Evolutionary conservation across 1,140 invertebrate genomes (phyloP).

Genomic region (Drosophila pachea): DNA sequence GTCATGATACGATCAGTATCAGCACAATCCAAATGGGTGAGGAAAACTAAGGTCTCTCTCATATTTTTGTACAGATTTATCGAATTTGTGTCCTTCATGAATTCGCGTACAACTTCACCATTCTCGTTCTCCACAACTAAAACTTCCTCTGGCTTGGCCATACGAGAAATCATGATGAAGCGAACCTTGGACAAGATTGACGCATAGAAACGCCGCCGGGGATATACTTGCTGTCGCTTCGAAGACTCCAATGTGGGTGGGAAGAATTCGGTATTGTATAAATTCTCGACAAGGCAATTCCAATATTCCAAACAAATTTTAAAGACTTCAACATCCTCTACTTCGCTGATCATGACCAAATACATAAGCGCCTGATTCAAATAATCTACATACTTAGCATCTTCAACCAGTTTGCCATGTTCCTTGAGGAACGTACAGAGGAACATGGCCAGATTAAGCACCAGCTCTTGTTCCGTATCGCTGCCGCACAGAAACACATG

Average conservation of each 20-base stretch:
- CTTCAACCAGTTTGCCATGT: slow-evolving; percentile 93
- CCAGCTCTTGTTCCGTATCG: slow-evolving; percentile 99
- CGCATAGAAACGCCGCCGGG: slow-evolving; percentile 86
- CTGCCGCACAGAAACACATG: slow-evolving; percentile 94
- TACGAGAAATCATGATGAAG: slow-evolving; percentile 99
- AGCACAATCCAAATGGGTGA: slow-evolving; percentile 98
- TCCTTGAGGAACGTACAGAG: slow-evolving; percentile 98
- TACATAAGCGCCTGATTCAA: slow-evolving; percentile 93
- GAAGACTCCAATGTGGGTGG: slow-evolving; percentile 72
- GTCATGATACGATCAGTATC: slow-evolving; percentile 99
- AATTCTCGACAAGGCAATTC: slow-evolving; percentile 94
- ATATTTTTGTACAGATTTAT: slow-evolving; percentile 99
- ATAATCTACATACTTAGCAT: slow-evolving; percentile 85
- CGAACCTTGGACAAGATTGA: slow-evolving; percentile 93
- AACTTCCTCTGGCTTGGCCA: slow-evolving; percentile 99
- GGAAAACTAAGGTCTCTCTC: slow-evolving; percentile 98
- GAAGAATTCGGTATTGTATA: slow-evolving; percentile 90
- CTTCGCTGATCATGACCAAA: slow-evolving; percentile 97
- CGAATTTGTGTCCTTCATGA: slow-evolving; percentile 99
- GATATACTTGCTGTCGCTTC: slow-evolving; percentile 76
- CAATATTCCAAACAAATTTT: slow-evolving; percentile 99
- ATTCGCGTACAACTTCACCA: slow-evolving; percentile 99
- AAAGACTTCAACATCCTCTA: slow-evolving; percentile 99
- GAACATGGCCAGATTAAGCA: slow-evolving; percentile 98
- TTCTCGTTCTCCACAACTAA: slow-evolving; percentile 99